These are phyloP conservation scores for Seira sanloemensis DNA, from an alignment of 2,888 invertebrate species.

Conservation along the genomic window DNA sequence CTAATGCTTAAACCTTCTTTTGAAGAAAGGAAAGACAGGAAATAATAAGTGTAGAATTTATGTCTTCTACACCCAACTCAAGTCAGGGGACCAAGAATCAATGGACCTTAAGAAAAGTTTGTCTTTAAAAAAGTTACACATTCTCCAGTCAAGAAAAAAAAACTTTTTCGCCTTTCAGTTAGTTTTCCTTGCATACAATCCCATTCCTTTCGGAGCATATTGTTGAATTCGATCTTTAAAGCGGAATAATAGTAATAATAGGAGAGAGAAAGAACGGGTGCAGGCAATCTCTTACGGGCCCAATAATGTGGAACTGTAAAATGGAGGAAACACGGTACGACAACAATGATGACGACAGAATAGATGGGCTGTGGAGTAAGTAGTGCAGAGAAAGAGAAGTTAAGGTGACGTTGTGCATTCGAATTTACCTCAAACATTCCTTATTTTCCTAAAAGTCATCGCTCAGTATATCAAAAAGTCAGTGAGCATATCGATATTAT, in stretches of 20 bases:
- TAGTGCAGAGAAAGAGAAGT: no score
- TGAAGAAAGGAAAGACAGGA: no score
- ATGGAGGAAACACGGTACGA: constrained; percentile 51
- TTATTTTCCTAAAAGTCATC: no score
- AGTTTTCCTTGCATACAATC: not conserved
- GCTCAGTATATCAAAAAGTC: constrained; percentile 40
- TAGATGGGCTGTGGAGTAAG: constrained; percentile 2
- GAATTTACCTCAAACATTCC: constrained; percentile 22
- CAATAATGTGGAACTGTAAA: constrained; percentile 48
- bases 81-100: constrained; percentile 57
- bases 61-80: constrained; percentile 15
- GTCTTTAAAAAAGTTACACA: constrained; percentile 44
- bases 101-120: constrained; percentile 70
- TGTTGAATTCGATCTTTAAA: constrained; percentile 27
- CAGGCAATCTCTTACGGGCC: not conserved
- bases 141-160: constrained; percentile 6
- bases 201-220: constrained; percentile 6
- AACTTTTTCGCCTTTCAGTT: not conserved
- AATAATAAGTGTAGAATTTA: constrained; percentile 36
- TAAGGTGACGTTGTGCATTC: constrained; percentile 29
- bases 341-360: constrained; percentile 34
- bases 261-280: no score
- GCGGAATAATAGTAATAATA: constrained; percentile 22
- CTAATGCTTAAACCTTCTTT: no score
- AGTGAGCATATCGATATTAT: constrained; percentile 51